Percentiles rank a stretch among this genome's conserved stretches.
phyloP scores from a whole-genome alignment of 2,888 invertebrate genomes.

The Polydrusus tereticollis region DNA sequence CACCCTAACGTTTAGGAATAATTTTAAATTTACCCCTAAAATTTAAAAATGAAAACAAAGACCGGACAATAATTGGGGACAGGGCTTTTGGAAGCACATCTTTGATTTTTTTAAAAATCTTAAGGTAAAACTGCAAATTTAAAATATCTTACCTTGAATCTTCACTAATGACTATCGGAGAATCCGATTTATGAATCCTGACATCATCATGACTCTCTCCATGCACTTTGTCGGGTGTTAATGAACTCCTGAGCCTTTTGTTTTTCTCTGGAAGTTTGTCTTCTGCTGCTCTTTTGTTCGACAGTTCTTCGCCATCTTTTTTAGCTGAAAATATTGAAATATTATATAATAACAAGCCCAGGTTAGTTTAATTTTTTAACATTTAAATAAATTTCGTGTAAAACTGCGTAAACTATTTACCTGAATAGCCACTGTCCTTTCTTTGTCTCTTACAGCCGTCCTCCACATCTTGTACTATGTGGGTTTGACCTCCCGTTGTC shows the following conservation, averaged over 20 bases:
- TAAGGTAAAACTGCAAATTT: background rate
- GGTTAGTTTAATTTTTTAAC: no score
- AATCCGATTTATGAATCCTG: constrained; percentile 51
- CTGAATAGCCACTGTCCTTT: constrained; percentile 49
- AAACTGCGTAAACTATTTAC: constrained; percentile 18
- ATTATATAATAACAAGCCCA: background rate
- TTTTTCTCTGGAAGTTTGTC: constrained; percentile 39
- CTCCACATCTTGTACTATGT: constrained; percentile 60
- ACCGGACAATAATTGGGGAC: no score
- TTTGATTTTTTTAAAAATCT: background rate
- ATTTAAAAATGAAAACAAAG: no score
- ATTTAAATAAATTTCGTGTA: background rate
- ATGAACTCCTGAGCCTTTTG: constrained; percentile 30
- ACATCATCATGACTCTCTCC: constrained; percentile 50
- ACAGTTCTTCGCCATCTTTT: constrained; percentile 49
- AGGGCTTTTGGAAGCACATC: background rate
- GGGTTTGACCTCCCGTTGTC: constrained; percentile 66
- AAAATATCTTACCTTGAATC: constrained; percentile 51
- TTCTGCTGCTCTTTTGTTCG: constrained; percentile 43
- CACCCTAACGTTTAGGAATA: no score
- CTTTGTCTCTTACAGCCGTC: constrained; percentile 51
- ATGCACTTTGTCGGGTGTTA: constrained; percentile 30
- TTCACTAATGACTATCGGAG: constrained; percentile 57
- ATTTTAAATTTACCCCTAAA: no score
- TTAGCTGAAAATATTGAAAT: constrained; percentile 11